Evolutionary conservation across 2,888 invertebrate genomes (phyloP).

Genomic region (Lordiphosa fenestrarum): DNA sequence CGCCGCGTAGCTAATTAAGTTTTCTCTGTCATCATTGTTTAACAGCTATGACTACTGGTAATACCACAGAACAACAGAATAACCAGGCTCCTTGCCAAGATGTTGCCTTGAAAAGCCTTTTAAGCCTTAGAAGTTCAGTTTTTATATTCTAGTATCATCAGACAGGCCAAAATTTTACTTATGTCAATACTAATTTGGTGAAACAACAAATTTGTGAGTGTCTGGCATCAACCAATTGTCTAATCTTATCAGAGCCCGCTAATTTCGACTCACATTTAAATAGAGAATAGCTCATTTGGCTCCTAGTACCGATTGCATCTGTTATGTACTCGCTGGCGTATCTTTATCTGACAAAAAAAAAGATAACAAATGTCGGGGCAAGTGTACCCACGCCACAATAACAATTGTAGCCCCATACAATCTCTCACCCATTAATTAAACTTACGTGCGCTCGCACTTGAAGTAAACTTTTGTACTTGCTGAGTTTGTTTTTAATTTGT

Average conservation of each 20-base stretch:
- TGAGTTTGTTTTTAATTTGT: conserved; percentile 14
- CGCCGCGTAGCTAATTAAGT: no score
- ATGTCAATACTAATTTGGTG: no score
- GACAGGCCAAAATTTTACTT: no score
- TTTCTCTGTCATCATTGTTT: no score
- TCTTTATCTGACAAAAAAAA: neutral
- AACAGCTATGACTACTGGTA: no score
- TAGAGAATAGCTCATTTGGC: conserved; percentile 4
- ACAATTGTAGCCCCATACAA: conserved; percentile 23
- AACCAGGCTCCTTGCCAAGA: no score
- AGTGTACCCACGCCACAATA: neutral
- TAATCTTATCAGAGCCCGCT: neutral
- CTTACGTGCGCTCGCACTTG: conserved; percentile 27
- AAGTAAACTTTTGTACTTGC: conserved; percentile 1
- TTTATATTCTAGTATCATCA: no score
- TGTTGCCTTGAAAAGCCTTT: no score
- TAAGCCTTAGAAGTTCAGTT: no score
- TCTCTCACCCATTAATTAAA: conserved; percentile 53
- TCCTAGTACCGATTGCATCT: neutral
- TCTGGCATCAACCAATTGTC: neutral
- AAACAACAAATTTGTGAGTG: no score
- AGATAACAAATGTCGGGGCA: conserved; percentile 1
- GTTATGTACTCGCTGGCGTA: neutral
- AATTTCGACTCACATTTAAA: conserved; percentile 1
- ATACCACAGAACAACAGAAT: no score